A percentile compares a stretch with the other conserved stretches of the same genome.
Conservation (phyloP, 2,797 vertebrate species). For the Chrosomus eos region DNA sequence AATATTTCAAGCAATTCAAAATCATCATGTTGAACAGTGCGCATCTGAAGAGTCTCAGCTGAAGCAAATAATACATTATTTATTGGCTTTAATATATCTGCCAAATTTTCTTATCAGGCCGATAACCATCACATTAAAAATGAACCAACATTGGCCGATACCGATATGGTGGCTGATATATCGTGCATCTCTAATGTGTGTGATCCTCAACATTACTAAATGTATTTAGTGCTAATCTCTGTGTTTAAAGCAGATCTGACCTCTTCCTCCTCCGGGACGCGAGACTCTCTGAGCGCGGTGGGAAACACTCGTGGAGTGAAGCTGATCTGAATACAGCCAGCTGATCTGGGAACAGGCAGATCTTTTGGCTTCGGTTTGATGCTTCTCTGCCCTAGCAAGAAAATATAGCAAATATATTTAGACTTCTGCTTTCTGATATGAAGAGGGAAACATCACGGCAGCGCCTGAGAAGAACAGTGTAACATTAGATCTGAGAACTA, state of each 20-base stretch:
- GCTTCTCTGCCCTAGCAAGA: conserved; percentile 50
- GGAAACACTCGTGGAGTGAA: conserved; percentile 92
- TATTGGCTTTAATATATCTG: too few species aligned
- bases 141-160: too few species aligned
- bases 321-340: conserved; percentile 81
- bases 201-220: too few species aligned
- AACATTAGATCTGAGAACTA: not conserved
- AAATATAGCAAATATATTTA: not conserved
- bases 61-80: too few species aligned
- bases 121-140: too few species aligned
- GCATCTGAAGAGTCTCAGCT: too few species aligned
- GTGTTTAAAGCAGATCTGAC: conserved; percentile 65
- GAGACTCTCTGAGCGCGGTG: conserved; percentile 90
- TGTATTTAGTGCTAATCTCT: too few species aligned
- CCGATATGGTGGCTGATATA: too few species aligned
- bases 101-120: too few species aligned
- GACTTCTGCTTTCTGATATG: not conserved
- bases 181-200: too few species aligned
- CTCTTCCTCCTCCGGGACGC: conserved; percentile 88
- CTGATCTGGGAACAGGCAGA: conserved; percentile 79
- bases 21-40: too few species aligned
- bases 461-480: not conserved
- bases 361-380: conserved; percentile 63
- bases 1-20: too few species aligned
- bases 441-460: not conserved